Conservation (phyloP, 2,797 vertebrate species). For the Carduelis carduelis region DNA sequence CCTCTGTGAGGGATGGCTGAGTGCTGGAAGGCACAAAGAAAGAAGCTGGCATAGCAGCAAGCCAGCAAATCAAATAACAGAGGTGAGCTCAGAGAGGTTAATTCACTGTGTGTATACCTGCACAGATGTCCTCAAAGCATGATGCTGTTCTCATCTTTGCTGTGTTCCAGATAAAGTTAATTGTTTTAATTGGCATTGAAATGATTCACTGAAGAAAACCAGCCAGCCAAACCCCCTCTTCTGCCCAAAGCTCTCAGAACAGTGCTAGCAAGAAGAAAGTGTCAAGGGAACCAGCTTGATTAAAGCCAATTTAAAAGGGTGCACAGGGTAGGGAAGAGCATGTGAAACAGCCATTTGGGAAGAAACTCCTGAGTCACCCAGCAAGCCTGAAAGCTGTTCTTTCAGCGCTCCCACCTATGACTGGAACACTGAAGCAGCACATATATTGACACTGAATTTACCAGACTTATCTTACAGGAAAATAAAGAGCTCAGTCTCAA, state of each 20-base stretch:
- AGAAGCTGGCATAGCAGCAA: background rate
- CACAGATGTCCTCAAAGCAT: background rate
- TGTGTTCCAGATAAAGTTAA: conserved; percentile 3
- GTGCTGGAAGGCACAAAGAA: background rate
- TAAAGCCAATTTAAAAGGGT: background rate
- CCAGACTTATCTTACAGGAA: background rate
- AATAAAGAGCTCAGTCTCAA: background rate
- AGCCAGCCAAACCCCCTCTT: background rate
- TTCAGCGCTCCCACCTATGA: background rate
- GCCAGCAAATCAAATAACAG: background rate
- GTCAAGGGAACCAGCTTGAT: background rate
- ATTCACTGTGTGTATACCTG: background rate
- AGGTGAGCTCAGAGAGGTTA: background rate
- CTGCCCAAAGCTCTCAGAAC: background rate
- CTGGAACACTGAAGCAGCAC: background rate
- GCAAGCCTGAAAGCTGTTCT: background rate
- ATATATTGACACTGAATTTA: background rate
- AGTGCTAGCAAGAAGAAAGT: background rate
- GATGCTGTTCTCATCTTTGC: background rate
- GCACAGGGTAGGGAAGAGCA: background rate
- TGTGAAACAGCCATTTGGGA: background rate
- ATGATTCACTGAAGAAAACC: background rate
- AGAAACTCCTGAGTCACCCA: background rate
- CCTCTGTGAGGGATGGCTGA: background rate
- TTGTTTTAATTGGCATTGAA: conserved; percentile 6